Conservation (phyloP, 2,888 invertebrate species). For the Mesorhabditis belari region DNA sequence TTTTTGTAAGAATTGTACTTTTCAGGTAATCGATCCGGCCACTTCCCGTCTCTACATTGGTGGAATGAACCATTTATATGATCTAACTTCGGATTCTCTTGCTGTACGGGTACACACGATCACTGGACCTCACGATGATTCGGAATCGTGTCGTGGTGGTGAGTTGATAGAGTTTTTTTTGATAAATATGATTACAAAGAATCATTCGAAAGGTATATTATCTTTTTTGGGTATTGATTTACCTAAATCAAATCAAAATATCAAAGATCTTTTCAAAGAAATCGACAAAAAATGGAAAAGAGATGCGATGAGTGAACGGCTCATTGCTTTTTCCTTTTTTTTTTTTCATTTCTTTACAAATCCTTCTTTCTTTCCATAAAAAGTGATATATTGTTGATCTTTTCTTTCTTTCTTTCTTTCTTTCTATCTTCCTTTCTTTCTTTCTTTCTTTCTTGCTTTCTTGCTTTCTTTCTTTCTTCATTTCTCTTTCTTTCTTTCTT, state of each 20-base stretch:
- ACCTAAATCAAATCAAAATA: neutral
- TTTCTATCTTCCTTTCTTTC: neutral
- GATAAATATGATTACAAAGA: no score
- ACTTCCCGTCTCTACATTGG: slow-evolving; percentile 48
- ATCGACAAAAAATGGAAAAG: neutral
- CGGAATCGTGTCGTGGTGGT: slow-evolving; percentile 38
- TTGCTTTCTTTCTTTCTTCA: no score
- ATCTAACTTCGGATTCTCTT: slow-evolving; percentile 36
- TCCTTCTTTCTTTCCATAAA: neutral
- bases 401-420: neutral
- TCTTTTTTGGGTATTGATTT: neutral
- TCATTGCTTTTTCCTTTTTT: neutral
- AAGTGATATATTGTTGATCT: neutral
- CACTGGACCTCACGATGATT: slow-evolving; percentile 44
- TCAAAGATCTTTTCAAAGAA: neutral
- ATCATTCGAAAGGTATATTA: neutral
- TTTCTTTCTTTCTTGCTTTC: no score
- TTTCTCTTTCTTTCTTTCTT: no score
- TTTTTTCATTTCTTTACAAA: neutral
- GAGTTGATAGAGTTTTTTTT: no score
- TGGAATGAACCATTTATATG: slow-evolving; percentile 50
- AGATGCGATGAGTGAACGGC: neutral
- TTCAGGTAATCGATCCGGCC: slow-evolving; percentile 40
- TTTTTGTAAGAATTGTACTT: no score
- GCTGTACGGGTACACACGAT: slow-evolving; percentile 31